Percentiles rank a stretch among this genome's conserved stretches.
These are phyloP conservation scores for Schizotus pectinicornis DNA, from an alignment of 2,888 invertebrate genomes.

Conservation along the genomic window DNA sequence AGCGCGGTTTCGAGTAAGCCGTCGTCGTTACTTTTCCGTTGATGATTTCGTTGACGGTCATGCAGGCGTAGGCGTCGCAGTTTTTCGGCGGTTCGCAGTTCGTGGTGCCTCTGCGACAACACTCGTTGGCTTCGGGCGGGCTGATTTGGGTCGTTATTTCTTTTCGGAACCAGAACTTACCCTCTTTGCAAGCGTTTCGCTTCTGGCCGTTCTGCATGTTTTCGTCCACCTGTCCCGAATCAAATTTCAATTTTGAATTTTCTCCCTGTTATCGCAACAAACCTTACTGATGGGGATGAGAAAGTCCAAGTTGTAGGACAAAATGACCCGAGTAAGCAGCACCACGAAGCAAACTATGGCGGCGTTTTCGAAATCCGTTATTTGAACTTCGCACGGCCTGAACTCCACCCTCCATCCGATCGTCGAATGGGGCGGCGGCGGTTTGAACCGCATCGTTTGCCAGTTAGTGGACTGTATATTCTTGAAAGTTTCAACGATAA, in stretches of 20 bases:
- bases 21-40: slow-evolving; percentile 86
- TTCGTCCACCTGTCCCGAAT: slow-evolving; percentile 73
- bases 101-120: slow-evolving; percentile 46
- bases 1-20: slow-evolving; percentile 1
- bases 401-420: slow-evolving; percentile 99
- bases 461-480: slow-evolving; percentile 99
- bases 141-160: slow-evolving; percentile 68
- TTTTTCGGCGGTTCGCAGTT: slow-evolving; percentile 43
- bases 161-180: slow-evolving; percentile 93
- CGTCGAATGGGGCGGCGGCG: slow-evolving; percentile 92
- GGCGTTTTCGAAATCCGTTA: slow-evolving; percentile 99
- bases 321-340: slow-evolving; percentile 92
- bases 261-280: too few species aligned
- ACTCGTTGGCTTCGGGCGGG: slow-evolving; percentile 58
- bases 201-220: slow-evolving; percentile 97
- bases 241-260: slow-evolving; percentile 47
- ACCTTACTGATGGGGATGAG: slow-evolving; percentile 95
- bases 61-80: slow-evolving; percentile 70
- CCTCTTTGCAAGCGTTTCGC: slow-evolving; percentile 80
- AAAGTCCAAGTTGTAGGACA: slow-evolving; percentile 95
- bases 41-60: slow-evolving; percentile 96
- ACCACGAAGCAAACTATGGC: slow-evolving; percentile 98
- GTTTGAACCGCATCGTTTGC: slow-evolving; percentile 99
- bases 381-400: slow-evolving; percentile 96
- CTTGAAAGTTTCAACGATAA: slow-evolving; percentile 59